Evolutionary conservation across 2,888 invertebrate genomes (phyloP), one percentile per base, ranked within the genome.

Genomic region (Tetanocera ferruginea): DNA sequence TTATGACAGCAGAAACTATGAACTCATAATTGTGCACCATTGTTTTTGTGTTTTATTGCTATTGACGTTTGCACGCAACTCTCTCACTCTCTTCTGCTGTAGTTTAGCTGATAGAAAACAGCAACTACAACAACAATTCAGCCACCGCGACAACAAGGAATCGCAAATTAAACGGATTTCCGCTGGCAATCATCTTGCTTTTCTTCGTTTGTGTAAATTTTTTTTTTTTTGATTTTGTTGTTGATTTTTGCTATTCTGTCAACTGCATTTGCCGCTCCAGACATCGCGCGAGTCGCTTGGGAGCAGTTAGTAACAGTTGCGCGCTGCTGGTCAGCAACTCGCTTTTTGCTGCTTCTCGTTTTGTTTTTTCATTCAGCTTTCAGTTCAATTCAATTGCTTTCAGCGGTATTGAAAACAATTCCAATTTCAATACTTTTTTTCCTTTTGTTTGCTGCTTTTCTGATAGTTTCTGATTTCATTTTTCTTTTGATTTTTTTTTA

Each of bases 91-190:
- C 57, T 72, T 76, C 66, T 82, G 80, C 80, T 82, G 80, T 84
- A 82, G 85, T 84, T 82, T 11, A 8, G 43, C 19, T 43, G 23
- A 49, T 28, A 31, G 2, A 34, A 14, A 67, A 49, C 67, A 49
- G 14, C 67, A 43, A 31, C 49, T 37, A 23, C 67, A 43, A n/a
- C 52, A 19, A 52, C 4, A 37, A 6, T 3, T 19, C 19, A 55
- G 43, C 55, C n/a, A 60, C 60, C 23, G 28, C 60, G 28, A 60
- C 60, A 60, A 60, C 28, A 60, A 60, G 55, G 5, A 17, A 28
- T 19, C 62, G 85, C 83, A 86, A 86, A 86, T 85, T 85, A 85
- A 85, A 86, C 84, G 84, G 84, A 85, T 85, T 85, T 85, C 84
- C 84, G 84, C 86, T 80, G 83, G 83, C 83, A 86, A 84, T 84